Conservation (phyloP, 2,797 vertebrate genomes). For the Lerista edwardsae region DNA sequence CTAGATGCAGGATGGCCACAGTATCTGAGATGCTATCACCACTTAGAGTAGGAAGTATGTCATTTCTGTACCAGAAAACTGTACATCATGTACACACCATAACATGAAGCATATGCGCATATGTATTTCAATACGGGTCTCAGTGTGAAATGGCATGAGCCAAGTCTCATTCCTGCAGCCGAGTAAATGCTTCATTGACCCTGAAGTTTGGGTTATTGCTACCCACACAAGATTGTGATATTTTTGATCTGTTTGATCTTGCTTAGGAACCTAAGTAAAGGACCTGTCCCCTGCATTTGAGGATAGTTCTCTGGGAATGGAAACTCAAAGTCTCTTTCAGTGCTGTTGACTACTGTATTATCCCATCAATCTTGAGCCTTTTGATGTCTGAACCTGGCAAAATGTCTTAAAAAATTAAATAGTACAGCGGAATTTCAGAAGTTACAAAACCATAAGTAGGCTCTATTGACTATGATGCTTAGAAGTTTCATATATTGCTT, state of each 20-base stretch:
- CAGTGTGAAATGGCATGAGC: not conserved
- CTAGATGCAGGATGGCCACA: not conserved
- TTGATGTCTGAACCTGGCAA: slow-evolving; percentile 56
- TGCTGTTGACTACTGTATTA: slow-evolving; percentile 44
- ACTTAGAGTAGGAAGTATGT: not conserved
- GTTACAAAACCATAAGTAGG: slow-evolving; percentile 35
- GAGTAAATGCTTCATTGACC: not conserved
- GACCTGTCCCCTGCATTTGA: not conserved
- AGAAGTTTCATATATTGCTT: slow-evolving; percentile 45
- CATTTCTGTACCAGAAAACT: not conserved
- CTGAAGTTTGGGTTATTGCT: not conserved
- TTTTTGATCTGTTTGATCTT: not conserved
- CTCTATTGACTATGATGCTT: slow-evolving; percentile 17
- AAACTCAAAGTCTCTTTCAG: slow-evolving; percentile 49
- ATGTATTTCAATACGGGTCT: not conserved
- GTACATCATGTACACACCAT: not conserved
- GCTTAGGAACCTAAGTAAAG: not conserved
- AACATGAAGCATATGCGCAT: not conserved
- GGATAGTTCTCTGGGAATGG: not conserved
- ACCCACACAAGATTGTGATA: not conserved
- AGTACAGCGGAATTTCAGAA: slow-evolving; percentile 39
- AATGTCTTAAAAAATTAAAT: slow-evolving; percentile 49
- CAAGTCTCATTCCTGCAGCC: not conserved
- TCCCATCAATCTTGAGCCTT: slow-evolving; percentile 42
- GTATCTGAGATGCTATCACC: not conserved